Evolutionary conservation across 2,113 vertebrate species (phyloP).

Genomic region (Petrocephalus zakoni): DNA sequence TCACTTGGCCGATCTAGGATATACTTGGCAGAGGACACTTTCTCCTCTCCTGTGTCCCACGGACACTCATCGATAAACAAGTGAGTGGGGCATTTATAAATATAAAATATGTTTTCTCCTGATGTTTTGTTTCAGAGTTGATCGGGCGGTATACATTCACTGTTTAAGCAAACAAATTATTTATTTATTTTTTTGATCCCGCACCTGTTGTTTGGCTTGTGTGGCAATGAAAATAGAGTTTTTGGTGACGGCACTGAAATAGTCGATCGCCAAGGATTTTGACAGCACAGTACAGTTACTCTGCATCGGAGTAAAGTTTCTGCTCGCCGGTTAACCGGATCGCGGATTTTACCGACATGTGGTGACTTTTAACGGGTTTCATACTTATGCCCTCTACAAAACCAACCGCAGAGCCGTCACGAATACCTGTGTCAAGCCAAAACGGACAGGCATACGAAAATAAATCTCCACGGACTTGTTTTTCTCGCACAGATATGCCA

Average conservation of each 20-base stretch:
- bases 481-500: neutral
- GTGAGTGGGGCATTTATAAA: slow-evolving; percentile 42
- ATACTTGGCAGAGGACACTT: slow-evolving; percentile 55
- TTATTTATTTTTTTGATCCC: neutral
- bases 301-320: neutral
- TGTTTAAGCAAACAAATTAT: neutral
- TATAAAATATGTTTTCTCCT: neutral
- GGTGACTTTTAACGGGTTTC: neutral
- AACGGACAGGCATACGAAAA: neutral
- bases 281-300: neutral
- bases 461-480: neutral
- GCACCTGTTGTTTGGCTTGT: neutral
- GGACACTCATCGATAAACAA: slow-evolving; percentile 56
- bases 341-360: neutral
- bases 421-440: neutral
- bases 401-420: neutral
- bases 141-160: neutral
- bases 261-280: neutral
- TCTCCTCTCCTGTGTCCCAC: slow-evolving; percentile 51
- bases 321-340: neutral
- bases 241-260: neutral
- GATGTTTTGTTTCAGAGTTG: neutral
- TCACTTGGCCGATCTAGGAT: slow-evolving; percentile 58
- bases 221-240: neutral
- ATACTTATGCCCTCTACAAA: neutral